Evolutionary conservation across 2,888 invertebrate species (phyloP), one percentile per base, ranked within the genome.

Genomic region (Tetranychus truncatus): DNA sequence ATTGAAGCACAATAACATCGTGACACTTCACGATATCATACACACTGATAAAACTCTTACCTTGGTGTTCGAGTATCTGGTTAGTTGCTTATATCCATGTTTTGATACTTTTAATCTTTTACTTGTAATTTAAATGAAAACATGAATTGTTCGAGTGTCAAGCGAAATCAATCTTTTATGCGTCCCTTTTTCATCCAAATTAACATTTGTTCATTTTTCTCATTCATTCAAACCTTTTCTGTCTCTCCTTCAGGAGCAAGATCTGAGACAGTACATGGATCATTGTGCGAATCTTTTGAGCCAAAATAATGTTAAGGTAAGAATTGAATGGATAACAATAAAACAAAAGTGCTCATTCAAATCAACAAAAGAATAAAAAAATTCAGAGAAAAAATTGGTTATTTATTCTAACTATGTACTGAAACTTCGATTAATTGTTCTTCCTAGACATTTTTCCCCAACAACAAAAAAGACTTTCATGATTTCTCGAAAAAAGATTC

Each of bases 301-400:
- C 87, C 87, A 84, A 87, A 88, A 79, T 88, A 92, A 86, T 88
- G 88, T 84, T 85, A 89, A 84, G 83, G 88, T 88, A 81, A 82
- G 81, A 78, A 24, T 1, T 45, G 6, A 24, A 46, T 11, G 18
- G 24, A 21, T 8, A 21, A 11, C 20, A 9, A 66, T 66, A 24
- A 72, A 46, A 24, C 24, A 24, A 15, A 45, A 6, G 6, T 7
- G 21, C 20, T 45, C 8, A 20, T 11, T 44, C 45, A 18, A 11
- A 15, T 21, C 1, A 21, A 21, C 21, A 21, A 21, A 21, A 21
- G 21, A 21, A 21, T 21, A 21, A 21, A 21, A n/a, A 21, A 24
- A 24, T 24, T 24, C 2, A 24, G 1, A 24, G 24, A 24, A 24
- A 24, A 24, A 24, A 24, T 21, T 24, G 24, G 2, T 24, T 24